Evolutionary conservation across 1,140 invertebrate species (phyloP), one percentile per base, ranked within the genome.

Genomic region (Ostrea denselamellosa): DNA sequence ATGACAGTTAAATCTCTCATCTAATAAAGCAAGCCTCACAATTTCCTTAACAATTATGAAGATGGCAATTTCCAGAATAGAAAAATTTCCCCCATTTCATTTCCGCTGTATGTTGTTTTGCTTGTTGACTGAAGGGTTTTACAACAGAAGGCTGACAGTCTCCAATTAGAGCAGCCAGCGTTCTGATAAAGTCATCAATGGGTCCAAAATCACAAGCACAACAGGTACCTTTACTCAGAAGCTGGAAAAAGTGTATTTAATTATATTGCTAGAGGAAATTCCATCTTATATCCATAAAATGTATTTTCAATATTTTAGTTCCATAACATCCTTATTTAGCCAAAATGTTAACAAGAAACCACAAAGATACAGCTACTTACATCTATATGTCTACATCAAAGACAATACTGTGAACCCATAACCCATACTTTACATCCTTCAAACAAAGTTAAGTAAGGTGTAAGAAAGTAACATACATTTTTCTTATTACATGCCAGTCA

Each of bases 31-130:
- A 71, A 71, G 68, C 68, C 68, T 71, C 68, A 71, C 68, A 71
- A 71, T 71, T 71, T 71, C 68, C 68, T 71, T 71, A 71, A 71
- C 68, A 71, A 71, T 71, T 71, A 71, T 71, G 68, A 71, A 9
- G 68, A 71, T 71, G 68, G 68, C 68, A 71, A 71, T 71, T 71
- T 71, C 68, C 68, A 71, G 68, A 25, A 71, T 71, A 71, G 68
- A 71, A 71, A 71, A 71, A 71, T 71, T 71, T 71, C 68, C 68
- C 68, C 68, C 68, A 71, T 71, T 71, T 71, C 68, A 71, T 71
- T 71, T 71, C 68, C 68, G 68, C 68, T 71, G 22, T 71, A 71
- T 71, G 68, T 71, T 71, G 68, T 22, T 34, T 71, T 71, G 68
- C 68, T 71, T 71, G 68, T 71, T 71, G 68, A 71, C 68, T 71